phyloP scores from a whole-genome alignment of 2,113 vertebrate species.

The Herpetotheres cachinnans region DNA sequence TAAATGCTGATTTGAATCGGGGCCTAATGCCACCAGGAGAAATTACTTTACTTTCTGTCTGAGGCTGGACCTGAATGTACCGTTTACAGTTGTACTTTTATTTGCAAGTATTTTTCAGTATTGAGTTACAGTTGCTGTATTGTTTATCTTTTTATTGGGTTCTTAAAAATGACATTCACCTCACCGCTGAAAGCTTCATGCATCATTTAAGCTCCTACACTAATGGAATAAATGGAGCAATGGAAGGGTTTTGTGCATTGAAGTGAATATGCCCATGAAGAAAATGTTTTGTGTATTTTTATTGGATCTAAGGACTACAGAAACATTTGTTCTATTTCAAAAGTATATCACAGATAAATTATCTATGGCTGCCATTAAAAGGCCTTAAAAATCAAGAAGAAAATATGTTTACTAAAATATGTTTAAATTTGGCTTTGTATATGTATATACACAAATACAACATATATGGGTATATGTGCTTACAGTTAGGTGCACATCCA shows the following conservation, averaged over 20 bases:
- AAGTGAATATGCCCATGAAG: neutral
- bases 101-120: constrained; percentile 30
- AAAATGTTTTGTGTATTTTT: constrained; percentile 14
- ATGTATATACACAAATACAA: neutral
- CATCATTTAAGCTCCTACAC: constrained; percentile 18
- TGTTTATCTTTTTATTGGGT: constrained; percentile 14
- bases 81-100: neutral
- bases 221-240: constrained; percentile 52
- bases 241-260: neutral
- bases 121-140: neutral
- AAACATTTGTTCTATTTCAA: constrained; percentile 16
- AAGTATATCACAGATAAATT: neutral
- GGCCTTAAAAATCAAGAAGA: neutral
- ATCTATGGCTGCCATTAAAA: neutral
- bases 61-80: neutral
- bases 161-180: constrained; percentile 22
- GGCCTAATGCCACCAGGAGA: neutral
- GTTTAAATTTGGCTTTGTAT: neutral
- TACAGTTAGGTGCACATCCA: neutral
- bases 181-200: constrained; percentile 33
- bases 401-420: neutral
- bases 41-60: neutral
- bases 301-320: neutral
- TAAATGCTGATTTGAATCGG: neutral
- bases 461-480: neutral